Evolutionary conservation across 1,140 invertebrate species (phyloP).

Genomic region (Euschistus heros): DNA sequence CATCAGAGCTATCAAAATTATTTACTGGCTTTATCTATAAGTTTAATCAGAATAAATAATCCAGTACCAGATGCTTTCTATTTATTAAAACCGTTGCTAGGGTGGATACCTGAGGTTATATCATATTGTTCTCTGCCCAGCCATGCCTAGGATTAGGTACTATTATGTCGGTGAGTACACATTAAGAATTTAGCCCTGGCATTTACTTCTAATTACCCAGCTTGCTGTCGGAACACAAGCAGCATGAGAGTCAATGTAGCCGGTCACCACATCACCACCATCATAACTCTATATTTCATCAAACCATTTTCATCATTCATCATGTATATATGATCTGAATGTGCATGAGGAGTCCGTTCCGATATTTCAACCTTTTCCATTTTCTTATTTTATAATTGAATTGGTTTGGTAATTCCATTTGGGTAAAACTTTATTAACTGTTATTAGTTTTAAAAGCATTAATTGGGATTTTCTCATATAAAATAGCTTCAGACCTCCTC

Average conservation of each 20-base stretch:
- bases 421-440: too few species aligned
- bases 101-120: too few species aligned
- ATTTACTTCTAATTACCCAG: neutral
- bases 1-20: too few species aligned
- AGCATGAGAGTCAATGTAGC: neutral
- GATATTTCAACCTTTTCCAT: too few species aligned
- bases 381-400: too few species aligned
- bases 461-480: too few species aligned
- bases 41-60: neutral
- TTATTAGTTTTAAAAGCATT: too few species aligned
- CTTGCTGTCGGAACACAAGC: neutral
- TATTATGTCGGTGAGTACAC: slow-evolving; percentile 51
- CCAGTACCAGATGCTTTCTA: neutral
- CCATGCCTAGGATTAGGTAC: slow-evolving; percentile 54
- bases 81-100: neutral
- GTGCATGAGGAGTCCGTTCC: neutral
- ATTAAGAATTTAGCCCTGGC: neutral
- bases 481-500: too few species aligned
- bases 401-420: too few species aligned
- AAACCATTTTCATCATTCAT: too few species aligned
- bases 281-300: neutral
- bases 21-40: too few species aligned
- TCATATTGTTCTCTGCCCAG: slow-evolving; percentile 32
- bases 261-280: neutral
- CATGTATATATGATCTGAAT: neutral